Evolutionary conservation across 2,797 vertebrate genomes (phyloP).

Genomic region (Cossypha caffra): DNA sequence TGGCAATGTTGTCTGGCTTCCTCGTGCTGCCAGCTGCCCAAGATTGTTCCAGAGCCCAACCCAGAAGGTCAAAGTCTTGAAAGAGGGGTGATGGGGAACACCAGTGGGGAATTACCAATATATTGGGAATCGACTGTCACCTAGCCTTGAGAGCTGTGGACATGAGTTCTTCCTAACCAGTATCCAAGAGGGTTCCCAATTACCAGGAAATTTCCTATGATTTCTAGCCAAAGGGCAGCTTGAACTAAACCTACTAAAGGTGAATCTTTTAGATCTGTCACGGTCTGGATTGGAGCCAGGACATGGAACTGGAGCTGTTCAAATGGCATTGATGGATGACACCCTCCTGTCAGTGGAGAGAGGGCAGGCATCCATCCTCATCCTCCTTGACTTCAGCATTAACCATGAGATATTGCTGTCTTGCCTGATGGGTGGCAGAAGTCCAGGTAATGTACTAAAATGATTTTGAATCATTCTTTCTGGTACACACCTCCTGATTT

Average conservation of each 20-base stretch:
- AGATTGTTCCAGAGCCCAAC: neutral
- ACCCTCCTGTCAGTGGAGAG: neutral
- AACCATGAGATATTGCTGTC: conserved; percentile 45
- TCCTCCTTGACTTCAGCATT: conserved; percentile 41
- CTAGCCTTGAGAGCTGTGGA: neutral
- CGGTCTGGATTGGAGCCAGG: neutral
- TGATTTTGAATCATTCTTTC: neutral
- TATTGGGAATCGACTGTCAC: neutral
- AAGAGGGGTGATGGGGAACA: neutral
- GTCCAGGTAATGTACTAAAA: conserved; percentile 22
- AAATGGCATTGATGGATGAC: neutral
- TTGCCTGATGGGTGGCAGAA: neutral
- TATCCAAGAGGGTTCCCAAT: neutral
- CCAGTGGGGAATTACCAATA: neutral
- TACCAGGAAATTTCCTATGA: neutral
- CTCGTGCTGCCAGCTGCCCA: neutral
- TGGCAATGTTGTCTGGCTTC: accelerated
- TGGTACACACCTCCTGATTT: neutral
- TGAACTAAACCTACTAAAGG: neutral
- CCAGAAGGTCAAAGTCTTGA: neutral
- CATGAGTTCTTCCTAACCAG: neutral
- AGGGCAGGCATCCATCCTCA: conserved; percentile 44
- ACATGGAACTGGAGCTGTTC: neutral
- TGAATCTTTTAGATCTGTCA: neutral
- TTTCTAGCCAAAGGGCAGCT: neutral